phyloP scores from a whole-genome alignment of 2,113 vertebrate genomes.

The Cyanocitta stelleri region DNA sequence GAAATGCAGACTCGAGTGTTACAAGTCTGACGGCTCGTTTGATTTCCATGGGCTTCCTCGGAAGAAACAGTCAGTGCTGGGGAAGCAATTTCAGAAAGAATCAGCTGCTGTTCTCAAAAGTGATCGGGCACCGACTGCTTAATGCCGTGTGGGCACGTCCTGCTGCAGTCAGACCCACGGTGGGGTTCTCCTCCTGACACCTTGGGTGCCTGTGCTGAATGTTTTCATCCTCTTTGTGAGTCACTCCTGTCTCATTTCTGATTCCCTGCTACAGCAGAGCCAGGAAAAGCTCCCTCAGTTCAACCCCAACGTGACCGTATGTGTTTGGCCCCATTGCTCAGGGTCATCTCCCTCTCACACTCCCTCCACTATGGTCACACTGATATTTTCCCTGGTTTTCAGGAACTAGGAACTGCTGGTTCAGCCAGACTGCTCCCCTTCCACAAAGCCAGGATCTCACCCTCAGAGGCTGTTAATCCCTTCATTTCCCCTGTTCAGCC shows the following conservation, averaged over 20 bases:
- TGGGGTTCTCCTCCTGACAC: background rate
- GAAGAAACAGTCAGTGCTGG: background rate
- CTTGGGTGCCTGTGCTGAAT: background rate
- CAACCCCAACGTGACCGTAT: accelerated
- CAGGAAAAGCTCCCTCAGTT: background rate
- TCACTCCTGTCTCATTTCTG: background rate
- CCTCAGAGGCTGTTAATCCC: background rate
- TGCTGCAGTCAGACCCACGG: background rate
- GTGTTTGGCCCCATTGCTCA: background rate
- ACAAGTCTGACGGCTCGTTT: background rate
- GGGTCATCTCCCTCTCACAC: background rate
- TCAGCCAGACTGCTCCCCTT: background rate
- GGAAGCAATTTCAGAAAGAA: background rate
- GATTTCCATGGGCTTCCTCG: background rate
- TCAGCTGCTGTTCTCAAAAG: background rate
- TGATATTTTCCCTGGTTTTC: background rate
- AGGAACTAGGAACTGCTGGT: background rate
- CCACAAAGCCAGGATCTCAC: background rate
- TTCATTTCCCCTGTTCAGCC: background rate
- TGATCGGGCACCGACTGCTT: background rate
- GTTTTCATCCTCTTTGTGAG: background rate
- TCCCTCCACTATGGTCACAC: background rate
- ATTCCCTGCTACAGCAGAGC: background rate
- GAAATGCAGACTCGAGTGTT: background rate
- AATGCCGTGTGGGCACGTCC: background rate